These are phyloP conservation scores for Nasonia giraulti DNA, from an alignment of 1,140 invertebrate species.

Conservation along the genomic window DNA sequence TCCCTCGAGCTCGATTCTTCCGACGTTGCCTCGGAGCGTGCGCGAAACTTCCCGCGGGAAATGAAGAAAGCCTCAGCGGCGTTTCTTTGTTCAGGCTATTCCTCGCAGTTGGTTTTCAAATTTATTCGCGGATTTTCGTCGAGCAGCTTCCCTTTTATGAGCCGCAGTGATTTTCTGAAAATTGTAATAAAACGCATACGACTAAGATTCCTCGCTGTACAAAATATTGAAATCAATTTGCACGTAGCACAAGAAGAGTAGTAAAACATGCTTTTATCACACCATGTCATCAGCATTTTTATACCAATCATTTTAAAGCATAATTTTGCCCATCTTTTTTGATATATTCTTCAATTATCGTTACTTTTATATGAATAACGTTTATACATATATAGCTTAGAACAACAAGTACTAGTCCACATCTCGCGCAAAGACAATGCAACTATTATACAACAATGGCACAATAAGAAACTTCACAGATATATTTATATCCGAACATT, in stretches of 20 bases:
- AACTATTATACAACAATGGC: constrained; percentile 4
- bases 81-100: neutral
- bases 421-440: neutral
- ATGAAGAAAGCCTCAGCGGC: neutral
- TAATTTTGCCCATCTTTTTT: neutral
- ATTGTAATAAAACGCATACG: too few species aligned
- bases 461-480: neutral
- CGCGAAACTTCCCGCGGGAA: constrained; percentile 17
- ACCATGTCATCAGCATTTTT: neutral
- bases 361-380: neutral
- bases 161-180: too few species aligned
- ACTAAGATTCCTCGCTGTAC: neutral
- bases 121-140: neutral
- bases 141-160: neutral
- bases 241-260: constrained; percentile 21
- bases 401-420: neutral
- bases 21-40: neutral
- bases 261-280: constrained; percentile 30
- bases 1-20: constrained; percentile 26
- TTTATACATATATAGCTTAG: neutral
- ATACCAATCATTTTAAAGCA: neutral
- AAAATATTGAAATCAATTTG: constrained; percentile 14
- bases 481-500: neutral
- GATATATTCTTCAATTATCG: neutral
- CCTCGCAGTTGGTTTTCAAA: neutral